Evolutionary conservation across 2,113 vertebrate genomes (phyloP).

Genomic region (Motacilla alba): DNA sequence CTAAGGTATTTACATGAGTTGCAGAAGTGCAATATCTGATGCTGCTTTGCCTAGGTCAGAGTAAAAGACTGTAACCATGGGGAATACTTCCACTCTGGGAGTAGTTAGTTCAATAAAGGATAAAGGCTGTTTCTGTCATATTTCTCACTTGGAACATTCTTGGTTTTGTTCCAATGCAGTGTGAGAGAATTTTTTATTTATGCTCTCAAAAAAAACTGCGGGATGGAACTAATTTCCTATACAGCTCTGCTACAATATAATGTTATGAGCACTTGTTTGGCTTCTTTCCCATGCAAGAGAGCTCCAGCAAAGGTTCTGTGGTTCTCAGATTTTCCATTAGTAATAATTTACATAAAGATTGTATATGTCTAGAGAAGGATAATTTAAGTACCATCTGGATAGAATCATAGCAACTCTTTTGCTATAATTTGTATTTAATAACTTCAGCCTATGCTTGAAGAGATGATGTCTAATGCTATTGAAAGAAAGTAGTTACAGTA

Average conservation of each 20-base stretch:
- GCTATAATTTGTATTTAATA: conserved; percentile 44
- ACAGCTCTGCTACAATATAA: not conserved
- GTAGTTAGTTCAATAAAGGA: not conserved
- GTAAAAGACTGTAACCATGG: not conserved
- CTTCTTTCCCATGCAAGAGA: conserved; percentile 9
- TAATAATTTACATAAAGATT: conserved; percentile 35
- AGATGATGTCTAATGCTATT: not conserved
- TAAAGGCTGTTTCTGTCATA: not conserved
- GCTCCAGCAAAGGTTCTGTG: not conserved
- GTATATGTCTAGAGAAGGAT: conserved; percentile 1
- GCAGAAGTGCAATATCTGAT: not conserved
- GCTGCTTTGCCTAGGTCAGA: not conserved
- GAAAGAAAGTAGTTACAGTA: not conserved
- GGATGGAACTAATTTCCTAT: conserved; percentile 1
- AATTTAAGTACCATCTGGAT: conserved; percentile 23
- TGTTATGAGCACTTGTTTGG: conserved; percentile 12
- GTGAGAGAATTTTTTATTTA: not conserved
- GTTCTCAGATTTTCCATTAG: conserved; percentile 52
- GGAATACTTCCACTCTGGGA: not conserved
- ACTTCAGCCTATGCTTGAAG: not conserved
- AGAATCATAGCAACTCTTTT: not conserved
- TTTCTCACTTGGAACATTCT: not conserved
- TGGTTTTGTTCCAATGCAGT: not conserved
- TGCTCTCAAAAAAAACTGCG: not conserved
- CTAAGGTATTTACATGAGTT: not conserved